These are phyloP conservation scores for Galaxea fascicularis DNA, from an alignment of 92 coral and sea anemone genomes.

Conservation along the genomic window DNA sequence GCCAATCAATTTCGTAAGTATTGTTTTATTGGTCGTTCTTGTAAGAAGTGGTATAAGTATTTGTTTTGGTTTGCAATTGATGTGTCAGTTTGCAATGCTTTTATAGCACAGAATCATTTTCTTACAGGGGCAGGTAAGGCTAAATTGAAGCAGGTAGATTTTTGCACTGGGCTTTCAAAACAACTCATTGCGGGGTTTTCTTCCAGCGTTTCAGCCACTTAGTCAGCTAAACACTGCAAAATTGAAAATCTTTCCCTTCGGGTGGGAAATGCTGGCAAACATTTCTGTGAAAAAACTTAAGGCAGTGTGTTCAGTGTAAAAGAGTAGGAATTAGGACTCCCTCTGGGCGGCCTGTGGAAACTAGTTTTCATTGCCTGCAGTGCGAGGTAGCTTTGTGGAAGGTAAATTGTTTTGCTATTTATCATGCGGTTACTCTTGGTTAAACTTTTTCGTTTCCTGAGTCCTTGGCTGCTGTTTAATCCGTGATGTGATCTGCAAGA, in stretches of 20 bases:
- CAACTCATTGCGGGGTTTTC: conserved; percentile 44
- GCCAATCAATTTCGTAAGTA: conserved; percentile 27
- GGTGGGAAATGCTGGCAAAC: conserved; percentile 16
- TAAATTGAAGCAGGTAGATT: too few species aligned
- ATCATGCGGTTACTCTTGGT: too few species aligned
- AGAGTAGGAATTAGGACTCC: conserved; percentile 39
- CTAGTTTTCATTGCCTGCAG: too few species aligned
- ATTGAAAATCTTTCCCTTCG: not conserved
- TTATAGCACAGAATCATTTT: not conserved
- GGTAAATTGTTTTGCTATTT: too few species aligned
- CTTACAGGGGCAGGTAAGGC: not conserved
- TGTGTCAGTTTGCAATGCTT: not conserved
- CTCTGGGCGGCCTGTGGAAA: too few species aligned
- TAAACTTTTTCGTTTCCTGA: too few species aligned
- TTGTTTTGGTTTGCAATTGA: not conserved
- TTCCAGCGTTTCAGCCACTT: not conserved
- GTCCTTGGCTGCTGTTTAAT: too few species aligned
- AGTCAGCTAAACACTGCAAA: not conserved
- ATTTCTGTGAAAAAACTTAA: conserved; percentile 26
- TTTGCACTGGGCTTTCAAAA: conserved; percentile 6
- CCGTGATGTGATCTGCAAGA: too few species aligned
- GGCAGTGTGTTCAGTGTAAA: conserved; percentile 34
- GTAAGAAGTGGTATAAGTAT: conserved; percentile 11
- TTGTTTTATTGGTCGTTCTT: conserved; percentile 34
- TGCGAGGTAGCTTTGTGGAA: too few species aligned